These are phyloP conservation scores for Eupelmus urozonus DNA, from an alignment of 2,888 invertebrate genomes.

Conservation along the genomic window DNA sequence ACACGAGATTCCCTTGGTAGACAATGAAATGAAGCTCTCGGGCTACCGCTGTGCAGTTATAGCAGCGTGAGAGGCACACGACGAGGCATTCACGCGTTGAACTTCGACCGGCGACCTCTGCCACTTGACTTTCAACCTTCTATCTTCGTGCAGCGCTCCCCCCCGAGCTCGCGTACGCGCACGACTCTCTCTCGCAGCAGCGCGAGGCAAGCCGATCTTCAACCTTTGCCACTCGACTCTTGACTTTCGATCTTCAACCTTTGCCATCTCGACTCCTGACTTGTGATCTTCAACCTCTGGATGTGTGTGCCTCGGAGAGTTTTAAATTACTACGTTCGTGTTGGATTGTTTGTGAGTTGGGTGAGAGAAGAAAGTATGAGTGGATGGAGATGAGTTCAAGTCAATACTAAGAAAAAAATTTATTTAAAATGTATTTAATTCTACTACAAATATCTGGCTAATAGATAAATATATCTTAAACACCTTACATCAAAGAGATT, in stretches of 20 bases:
- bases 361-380: too few species aligned
- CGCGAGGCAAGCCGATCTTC: background rate
- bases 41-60: background rate
- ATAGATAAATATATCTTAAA: too few species aligned
- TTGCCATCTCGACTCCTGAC: background rate
- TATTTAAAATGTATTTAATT: too few species aligned
- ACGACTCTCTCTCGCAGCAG: background rate
- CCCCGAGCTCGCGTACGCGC: too few species aligned
- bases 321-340: too few species aligned
- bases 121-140: slow-evolving; percentile 35
- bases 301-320: too few species aligned
- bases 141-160: slow-evolving; percentile 1
- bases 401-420: too few species aligned
- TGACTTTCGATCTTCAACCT: slow-evolving; percentile 18
- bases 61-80: background rate
- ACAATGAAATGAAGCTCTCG: slow-evolving; percentile 3
- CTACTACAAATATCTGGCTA: too few species aligned
- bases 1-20: background rate
- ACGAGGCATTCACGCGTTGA: slow-evolving; percentile 2
- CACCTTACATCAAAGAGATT: too few species aligned
- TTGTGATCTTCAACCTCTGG: slow-evolving; percentile 25
- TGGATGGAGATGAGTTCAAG: too few species aligned
- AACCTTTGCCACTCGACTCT: slow-evolving; percentile 35
- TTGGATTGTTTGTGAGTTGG: too few species aligned
- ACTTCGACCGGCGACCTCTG: slow-evolving; percentile 42